These are phyloP conservation scores for Corvus cornix DNA, from an alignment of 2,113 vertebrate species.

Conservation along the genomic window DNA sequence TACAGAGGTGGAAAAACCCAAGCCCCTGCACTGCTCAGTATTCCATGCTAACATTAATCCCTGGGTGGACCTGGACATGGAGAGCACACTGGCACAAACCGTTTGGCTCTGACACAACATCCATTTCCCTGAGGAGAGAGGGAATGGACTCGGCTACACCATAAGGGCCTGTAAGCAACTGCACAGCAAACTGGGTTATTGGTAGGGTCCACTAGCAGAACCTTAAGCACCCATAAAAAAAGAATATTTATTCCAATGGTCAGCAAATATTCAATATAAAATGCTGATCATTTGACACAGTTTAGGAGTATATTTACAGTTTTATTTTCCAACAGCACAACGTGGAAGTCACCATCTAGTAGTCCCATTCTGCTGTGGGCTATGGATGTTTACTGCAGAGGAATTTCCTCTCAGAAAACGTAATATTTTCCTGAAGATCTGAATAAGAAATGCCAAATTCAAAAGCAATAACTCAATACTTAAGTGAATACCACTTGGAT, in stretches of 20 bases:
- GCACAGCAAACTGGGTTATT: background rate
- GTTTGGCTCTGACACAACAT: background rate
- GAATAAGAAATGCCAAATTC: background rate
- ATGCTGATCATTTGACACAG: background rate
- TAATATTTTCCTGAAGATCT: background rate
- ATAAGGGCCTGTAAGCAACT: background rate
- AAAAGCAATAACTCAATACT: slow-evolving; percentile 10
- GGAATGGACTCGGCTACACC: background rate
- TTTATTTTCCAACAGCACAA: background rate
- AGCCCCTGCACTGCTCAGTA: background rate
- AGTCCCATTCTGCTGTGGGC: background rate
- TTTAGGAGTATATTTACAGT: background rate
- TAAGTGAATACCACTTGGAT: background rate
- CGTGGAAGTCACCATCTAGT: rapidly evolving
- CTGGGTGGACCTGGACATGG: background rate
- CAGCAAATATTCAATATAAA: background rate
- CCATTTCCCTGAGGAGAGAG: background rate
- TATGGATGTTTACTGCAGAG: background rate
- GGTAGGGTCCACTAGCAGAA: background rate
- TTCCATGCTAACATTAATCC: background rate
- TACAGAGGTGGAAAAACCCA: background rate
- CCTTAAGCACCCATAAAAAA: background rate
- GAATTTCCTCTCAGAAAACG: background rate
- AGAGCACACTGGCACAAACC: background rate
- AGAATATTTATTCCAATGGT: background rate